Evolutionary conservation across 2,888 invertebrate genomes (phyloP), one percentile per base, ranked within the genome.

Genomic region (Operophtera brumata): DNA sequence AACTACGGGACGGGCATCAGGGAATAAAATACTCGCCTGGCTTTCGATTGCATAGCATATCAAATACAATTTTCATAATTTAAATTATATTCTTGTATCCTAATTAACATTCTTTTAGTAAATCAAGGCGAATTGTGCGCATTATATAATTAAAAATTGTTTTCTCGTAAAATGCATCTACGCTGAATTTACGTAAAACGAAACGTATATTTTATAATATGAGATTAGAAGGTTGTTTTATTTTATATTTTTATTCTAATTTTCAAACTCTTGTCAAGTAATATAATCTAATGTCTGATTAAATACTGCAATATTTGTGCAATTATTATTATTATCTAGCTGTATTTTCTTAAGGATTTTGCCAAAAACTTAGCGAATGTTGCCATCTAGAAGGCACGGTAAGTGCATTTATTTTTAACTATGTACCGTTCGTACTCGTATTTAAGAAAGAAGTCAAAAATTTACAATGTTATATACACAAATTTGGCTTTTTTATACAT

Each of bases 1-100:
- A 95, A 95, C 83, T 95, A 95, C 73, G 95, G 95, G 46, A 95
- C 95, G 43, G 95, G 95, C 39, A 89, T 93, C 66, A 91, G 94
- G 75, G 93, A 94, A 73, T 91, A 89, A 67, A 12, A 67, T 65
- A 64, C 58, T 69, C 62, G 60, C 66, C 57, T 64, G 47, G 61
- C 61, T 59, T 66, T 66, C 73, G 56, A 59, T 51, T 55, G 60
- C 54, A 56, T 57, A 57, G 62, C 65, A 65, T 65, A 65, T 62
- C 62, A 65, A 61, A 49, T 44, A 50, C 34, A 47, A 13, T 34
- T 49, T 47, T 36, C 43, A 30, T 39, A 37, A 45, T 32, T 50
- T 51, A 40, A 52, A 52, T 52, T 47, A 50, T 48, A 53, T 37
- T 43, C 13, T 35, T 57, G 11, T 47, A 44, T 50, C 32, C 42